Conservation (phyloP, 2,888 invertebrate genomes). For the Nomada fucata region DNA sequence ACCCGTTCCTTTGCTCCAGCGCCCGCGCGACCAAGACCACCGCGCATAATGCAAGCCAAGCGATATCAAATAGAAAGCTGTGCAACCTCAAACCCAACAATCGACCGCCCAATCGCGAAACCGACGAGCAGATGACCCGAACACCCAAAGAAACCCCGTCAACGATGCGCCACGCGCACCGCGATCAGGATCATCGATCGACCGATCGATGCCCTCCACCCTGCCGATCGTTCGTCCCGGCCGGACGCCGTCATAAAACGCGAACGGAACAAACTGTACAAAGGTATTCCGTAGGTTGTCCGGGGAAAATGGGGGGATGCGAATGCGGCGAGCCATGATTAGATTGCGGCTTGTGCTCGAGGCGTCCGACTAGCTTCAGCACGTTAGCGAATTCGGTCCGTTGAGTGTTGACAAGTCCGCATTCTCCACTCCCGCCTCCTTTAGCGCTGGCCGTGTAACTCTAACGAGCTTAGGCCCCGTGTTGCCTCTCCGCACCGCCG, state of each 20-base stretch:
- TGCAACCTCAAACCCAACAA: neutral
- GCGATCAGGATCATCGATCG: constrained; percentile 3
- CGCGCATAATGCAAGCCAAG: neutral
- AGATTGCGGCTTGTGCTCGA: constrained; percentile 82
- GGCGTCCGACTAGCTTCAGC: constrained; percentile 81
- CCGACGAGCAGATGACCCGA: neutral
- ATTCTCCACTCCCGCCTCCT: constrained; percentile 77
- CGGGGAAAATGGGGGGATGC: constrained; percentile 77
- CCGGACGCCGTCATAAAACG: constrained; percentile 10
- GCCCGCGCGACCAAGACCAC: too few species aligned
- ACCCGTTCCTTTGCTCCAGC: neutral
- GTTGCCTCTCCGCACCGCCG: constrained; percentile 66
- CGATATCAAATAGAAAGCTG: too few species aligned
- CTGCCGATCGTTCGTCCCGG: neutral
- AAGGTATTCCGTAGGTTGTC: constrained; percentile 32
- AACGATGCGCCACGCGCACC: neutral
- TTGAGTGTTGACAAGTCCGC: constrained; percentile 83
- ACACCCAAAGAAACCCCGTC: neutral
- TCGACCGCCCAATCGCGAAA: neutral
- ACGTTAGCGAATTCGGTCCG: constrained; percentile 82
- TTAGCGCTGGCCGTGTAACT: constrained; percentile 80
- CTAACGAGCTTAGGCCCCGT: constrained; percentile 80
- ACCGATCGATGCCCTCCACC: neutral
- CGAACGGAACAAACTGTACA: too few species aligned
- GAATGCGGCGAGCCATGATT: constrained; percentile 81